Evolutionary conservation across 2,113 vertebrate species (phyloP).

Genomic region (Channa argus): DNA sequence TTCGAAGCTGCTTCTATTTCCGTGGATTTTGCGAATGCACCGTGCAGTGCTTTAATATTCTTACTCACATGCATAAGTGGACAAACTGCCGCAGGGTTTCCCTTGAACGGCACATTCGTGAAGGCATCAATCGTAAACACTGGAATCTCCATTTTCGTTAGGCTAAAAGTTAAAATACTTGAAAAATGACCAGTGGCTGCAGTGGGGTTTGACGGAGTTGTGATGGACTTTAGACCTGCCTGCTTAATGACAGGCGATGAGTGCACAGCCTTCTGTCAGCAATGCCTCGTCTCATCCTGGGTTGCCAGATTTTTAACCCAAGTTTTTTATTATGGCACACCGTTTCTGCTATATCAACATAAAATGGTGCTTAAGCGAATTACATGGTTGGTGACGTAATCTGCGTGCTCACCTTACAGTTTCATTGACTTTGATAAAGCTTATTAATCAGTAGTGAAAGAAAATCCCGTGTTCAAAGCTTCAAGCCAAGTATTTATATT

Average conservation of each 20-base stretch:
- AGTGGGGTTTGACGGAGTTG: neutral
- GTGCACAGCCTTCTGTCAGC: too few species aligned
- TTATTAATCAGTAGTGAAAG: too few species aligned
- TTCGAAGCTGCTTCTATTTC: too few species aligned
- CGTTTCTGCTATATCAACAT: neutral
- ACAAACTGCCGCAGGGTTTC: conserved; percentile 93
- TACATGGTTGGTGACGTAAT: too few species aligned
- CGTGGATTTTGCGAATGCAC: too few species aligned
- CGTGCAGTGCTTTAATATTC: neutral
- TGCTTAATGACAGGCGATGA: neutral
- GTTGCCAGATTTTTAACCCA: neutral
- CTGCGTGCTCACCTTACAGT: too few species aligned
- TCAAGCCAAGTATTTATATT: too few species aligned
- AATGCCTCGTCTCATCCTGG: neutral
- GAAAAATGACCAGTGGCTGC: neutral
- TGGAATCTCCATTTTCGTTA: conserved; percentile 81
- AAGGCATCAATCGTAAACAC: conserved; percentile 89
- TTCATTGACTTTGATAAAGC: too few species aligned
- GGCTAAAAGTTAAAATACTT: neutral
- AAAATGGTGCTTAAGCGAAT: too few species aligned
- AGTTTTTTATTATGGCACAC: neutral
- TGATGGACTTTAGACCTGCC: conserved; percentile 45
- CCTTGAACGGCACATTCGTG: conserved; percentile 84
- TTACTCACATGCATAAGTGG: conserved; percentile 89
- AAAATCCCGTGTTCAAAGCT: too few species aligned